These are phyloP conservation scores for Todiramphus saurophagus DNA, from an alignment of 2,113 vertebrate species.

Conservation along the genomic window DNA sequence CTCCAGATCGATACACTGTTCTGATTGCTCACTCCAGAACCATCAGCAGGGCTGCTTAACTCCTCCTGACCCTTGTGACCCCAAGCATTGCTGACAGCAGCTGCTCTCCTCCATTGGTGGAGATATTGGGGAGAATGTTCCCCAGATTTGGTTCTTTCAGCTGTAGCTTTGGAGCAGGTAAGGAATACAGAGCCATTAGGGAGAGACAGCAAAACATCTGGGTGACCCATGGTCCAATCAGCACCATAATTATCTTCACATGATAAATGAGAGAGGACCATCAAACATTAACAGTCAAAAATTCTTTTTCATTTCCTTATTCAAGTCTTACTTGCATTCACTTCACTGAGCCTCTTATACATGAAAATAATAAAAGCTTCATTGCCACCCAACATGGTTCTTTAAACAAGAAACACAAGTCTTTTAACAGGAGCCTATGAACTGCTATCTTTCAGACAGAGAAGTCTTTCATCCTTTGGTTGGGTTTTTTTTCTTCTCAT, in stretches of 20 bases:
- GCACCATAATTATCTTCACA: fast-evolving
- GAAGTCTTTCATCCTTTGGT: not conserved
- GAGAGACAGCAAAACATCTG: not conserved
- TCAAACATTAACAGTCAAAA: not conserved
- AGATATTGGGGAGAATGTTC: not conserved
- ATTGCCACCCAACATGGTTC: not conserved
- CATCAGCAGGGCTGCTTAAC: not conserved
- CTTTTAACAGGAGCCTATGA: not conserved
- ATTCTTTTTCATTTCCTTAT: not conserved
- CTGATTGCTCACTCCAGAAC: not conserved
- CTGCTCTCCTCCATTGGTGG: not conserved
- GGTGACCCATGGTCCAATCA: not conserved
- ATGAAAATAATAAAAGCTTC: not conserved
- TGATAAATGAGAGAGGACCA: not conserved
- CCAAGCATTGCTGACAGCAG: fast-evolving
- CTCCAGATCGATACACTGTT: not conserved
- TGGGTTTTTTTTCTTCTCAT: not conserved
- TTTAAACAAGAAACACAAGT: not conserved
- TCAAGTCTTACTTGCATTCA: not conserved
- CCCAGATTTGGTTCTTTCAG: not conserved
- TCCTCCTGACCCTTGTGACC: not conserved
- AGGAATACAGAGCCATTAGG: not conserved
- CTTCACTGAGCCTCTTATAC: not conserved
- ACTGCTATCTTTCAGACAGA: not conserved
- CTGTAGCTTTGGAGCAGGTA: not conserved